Evolutionary conservation across 2,888 invertebrate species (phyloP), one percentile per base, ranked within the genome.

Genomic region (Anticlea derivata): DNA sequence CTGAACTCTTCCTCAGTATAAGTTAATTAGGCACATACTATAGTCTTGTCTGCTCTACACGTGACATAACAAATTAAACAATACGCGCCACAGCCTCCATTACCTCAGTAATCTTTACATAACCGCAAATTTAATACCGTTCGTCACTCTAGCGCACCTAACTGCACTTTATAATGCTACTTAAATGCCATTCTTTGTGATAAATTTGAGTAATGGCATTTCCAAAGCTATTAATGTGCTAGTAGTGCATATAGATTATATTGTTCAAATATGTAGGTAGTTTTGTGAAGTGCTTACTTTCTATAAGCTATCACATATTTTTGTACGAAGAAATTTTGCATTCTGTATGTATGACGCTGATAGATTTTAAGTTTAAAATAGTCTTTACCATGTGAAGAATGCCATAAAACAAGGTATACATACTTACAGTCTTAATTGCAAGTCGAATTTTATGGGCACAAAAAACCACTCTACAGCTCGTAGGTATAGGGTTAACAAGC

Each of bases 401-500:
- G n/a, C n/a, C n/a, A n/a, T n/a, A n/a, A n/a, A n/a, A n/a, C n/a
- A n/a, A n/a, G n/a, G n/a, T n/a, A n/a, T n/a, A n/a, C n/a, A n/a
- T n/a, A n/a, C n/a, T n/a, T n/a, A n/a, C n/a, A 37, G 7, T 4
- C 11, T 6, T 7, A 5, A 10, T 34, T 20, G 58, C 67, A 63
- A 61, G 63, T 73, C 73, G 72, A 63, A 63, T 65, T 68, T 68
- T 51, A 57, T 41, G 47, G 47, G 44, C 78, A 76, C 68, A 70
- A 73, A 69, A 71, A 65, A 56, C 58, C 40, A 70, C 67, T 65
- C 17, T 17, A 3, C 17, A 77, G 72, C 12, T 23, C 22, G 66
- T 69, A 63, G 71, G 66, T 70, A 65, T 72, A 79, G 75, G 73
- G 70, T 69, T 65, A 61, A 61, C 68, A 60, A 66, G 70, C 73